phyloP scores from a whole-genome alignment of 2,113 vertebrate species.

The Dendrocopos noguchii region DNA sequence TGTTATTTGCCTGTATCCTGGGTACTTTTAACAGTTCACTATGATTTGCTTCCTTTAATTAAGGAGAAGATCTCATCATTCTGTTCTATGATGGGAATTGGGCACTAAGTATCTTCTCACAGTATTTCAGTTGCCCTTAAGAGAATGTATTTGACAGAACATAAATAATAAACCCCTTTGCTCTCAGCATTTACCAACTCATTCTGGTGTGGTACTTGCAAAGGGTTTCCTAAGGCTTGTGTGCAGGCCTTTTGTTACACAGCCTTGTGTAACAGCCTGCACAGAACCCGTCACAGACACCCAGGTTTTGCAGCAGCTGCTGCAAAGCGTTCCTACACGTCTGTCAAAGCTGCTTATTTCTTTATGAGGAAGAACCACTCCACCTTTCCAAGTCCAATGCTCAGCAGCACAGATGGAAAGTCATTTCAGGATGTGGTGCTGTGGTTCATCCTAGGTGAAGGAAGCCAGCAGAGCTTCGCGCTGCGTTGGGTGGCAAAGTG shows the following conservation, averaged over 20 bases:
- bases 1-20: neutral
- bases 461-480: neutral
- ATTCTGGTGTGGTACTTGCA: neutral
- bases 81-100: neutral
- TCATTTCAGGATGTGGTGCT: neutral
- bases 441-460: neutral
- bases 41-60: neutral
- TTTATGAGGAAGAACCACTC: neutral
- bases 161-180: neutral
- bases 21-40: neutral
- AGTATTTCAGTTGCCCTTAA: neutral
- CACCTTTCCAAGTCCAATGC: neutral
- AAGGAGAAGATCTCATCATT: neutral
- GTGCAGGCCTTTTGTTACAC: neutral
- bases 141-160: neutral
- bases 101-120: neutral
- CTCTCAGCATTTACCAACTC: neutral
- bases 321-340: neutral
- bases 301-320: neutral
- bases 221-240: neutral
- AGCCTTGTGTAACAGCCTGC: neutral
- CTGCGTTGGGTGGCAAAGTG: neutral
- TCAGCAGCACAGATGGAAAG: neutral
- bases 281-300: neutral
- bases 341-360: neutral